Percentiles rank a stretch among this genome's conserved stretches.
phyloP scores from a whole-genome alignment of 1,140 invertebrate genomes.

The Atta texana region DNA sequence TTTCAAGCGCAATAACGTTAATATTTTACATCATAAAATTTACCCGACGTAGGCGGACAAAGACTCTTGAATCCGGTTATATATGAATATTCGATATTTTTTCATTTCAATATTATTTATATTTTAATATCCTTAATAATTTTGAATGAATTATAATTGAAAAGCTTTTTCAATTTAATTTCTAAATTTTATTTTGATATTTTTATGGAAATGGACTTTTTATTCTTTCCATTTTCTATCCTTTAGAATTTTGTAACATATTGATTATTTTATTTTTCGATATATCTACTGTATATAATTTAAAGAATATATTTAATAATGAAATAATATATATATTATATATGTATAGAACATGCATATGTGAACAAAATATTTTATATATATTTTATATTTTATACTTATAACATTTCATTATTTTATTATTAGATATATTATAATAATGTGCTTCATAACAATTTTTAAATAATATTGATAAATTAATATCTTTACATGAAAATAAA shows the following conservation, averaged over 20 bases:
- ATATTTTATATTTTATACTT: not conserved
- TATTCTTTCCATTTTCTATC: not conserved
- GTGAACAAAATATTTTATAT: not conserved
- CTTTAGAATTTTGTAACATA: not conserved
- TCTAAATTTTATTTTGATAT: not conserved
- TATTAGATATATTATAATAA: not conserved
- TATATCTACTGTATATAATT: not conserved
- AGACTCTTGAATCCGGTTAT: not conserved
- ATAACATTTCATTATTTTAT: not conserved
- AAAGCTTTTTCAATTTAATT: slow-evolving; percentile 8
- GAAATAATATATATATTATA: no score
- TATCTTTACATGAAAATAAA: not conserved
- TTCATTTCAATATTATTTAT: not conserved
- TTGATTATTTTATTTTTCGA: not conserved
- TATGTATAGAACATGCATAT: not conserved
- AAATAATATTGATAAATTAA: not conserved
- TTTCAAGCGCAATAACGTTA: slow-evolving; percentile 31
- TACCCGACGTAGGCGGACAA: not conserved
- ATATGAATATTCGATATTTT: not conserved
- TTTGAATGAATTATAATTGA: not conserved
- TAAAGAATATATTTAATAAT: not conserved
- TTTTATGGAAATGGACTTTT: not conserved
- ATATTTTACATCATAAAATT: slow-evolving; percentile 25
- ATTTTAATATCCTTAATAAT: slow-evolving; percentile 11
- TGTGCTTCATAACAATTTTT: not conserved